Evolutionary conservation across 2,797 vertebrate species (phyloP).

Genomic region (Bradypus variegatus): DNA sequence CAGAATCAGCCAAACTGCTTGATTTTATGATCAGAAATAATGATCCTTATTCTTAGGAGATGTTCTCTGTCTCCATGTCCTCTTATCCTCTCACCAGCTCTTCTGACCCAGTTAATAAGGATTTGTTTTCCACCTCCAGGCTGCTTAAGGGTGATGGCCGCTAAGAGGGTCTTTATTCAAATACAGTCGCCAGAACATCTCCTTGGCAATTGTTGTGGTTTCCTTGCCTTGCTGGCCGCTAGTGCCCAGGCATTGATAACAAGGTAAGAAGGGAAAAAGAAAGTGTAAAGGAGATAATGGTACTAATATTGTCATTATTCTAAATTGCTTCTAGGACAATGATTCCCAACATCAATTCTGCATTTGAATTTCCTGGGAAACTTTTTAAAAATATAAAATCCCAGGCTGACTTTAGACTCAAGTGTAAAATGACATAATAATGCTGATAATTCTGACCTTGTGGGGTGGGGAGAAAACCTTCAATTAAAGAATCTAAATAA

Average conservation of each 20-base stretch:
- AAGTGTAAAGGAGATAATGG: not conserved
- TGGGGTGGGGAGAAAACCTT: not conserved
- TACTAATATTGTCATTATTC: not conserved
- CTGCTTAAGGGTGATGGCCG: not conserved
- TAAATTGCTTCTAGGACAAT: not conserved
- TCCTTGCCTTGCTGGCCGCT: not conserved
- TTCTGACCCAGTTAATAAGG: not conserved
- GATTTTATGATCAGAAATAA: not conserved
- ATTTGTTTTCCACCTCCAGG: not conserved
- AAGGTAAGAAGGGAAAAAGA: not conserved
- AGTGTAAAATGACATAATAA: not conserved
- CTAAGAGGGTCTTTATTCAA: not conserved
- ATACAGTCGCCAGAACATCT: not conserved
- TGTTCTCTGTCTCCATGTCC: not conserved
- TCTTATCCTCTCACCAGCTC: not conserved
- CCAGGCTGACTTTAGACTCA: not conserved
- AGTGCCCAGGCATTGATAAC: not conserved
- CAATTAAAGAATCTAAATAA: not conserved
- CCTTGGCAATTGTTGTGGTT: not conserved
- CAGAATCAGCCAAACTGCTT: not conserved
- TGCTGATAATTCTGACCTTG: not conserved
- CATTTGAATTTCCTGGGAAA: not conserved
- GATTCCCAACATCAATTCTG: not conserved
- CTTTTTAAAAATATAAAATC: not conserved
- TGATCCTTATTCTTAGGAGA: not conserved